A percentile compares a stretch with the other conserved stretches of the same genome.
Conservation (phyloP, 2,113 vertebrate genomes). For the Sylvia atricapilla region DNA sequence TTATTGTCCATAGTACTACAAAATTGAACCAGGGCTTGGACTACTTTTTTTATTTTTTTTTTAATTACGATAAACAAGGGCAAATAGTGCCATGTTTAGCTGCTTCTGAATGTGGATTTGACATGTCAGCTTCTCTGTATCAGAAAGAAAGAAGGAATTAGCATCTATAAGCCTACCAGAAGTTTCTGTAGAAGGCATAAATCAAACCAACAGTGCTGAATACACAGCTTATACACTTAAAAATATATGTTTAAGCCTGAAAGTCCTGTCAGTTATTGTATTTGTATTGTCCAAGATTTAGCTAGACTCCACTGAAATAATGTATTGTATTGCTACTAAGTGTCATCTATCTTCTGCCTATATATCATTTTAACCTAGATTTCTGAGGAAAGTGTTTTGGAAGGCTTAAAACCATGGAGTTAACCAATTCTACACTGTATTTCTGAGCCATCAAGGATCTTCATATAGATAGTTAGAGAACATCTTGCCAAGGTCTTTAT, state of each 20-base stretch:
- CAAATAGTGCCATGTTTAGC: constrained; percentile 48
- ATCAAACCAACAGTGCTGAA: constrained; percentile 45
- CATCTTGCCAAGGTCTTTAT: background rate
- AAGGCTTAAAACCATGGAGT: background rate
- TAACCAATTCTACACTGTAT: background rate
- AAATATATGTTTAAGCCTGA: constrained; percentile 19
- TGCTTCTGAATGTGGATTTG: constrained; percentile 61
- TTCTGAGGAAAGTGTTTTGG: constrained; percentile 23
- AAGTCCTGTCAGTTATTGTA: constrained; percentile 38
- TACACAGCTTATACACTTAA: constrained; percentile 38
- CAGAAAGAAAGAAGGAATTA: constrained; percentile 66
- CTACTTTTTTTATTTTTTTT: background rate
- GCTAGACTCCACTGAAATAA: background rate
- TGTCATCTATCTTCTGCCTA: constrained; percentile 2
- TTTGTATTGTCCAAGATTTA: constrained; percentile 42
- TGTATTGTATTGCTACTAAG: constrained; percentile 21
- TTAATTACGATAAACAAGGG: constrained; percentile 42
- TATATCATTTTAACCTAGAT: constrained; percentile 33
- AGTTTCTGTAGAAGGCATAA: constrained; percentile 44
- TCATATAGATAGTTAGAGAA: background rate
- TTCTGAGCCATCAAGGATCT: background rate
- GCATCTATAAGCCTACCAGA: constrained; percentile 60
- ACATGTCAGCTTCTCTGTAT: constrained; percentile 61
- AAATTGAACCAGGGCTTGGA: constrained; percentile 7
- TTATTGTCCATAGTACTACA: background rate